A percentile compares a stretch with the other conserved stretches of the same genome.
Evolutionary conservation across 2,113 vertebrate species (phyloP).

Genomic region (Zeus faber): DNA sequence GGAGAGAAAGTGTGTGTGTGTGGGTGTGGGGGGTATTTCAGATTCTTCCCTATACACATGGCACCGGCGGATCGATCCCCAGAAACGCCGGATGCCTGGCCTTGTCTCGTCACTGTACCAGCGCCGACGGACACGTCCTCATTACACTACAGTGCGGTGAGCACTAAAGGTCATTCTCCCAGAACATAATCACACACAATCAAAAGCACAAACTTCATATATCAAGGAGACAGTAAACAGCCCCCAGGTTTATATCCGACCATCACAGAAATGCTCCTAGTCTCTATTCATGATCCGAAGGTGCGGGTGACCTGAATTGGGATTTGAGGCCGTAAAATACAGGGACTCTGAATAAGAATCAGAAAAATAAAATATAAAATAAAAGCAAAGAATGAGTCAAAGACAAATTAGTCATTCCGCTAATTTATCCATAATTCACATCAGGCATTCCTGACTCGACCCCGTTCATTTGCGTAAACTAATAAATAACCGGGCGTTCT

Average conservation of each 20-base stretch:
- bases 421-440: not conserved
- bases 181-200: slow-evolving; percentile 99
- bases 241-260: slow-evolving; percentile 91
- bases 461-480: not conserved
- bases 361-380: slow-evolving; percentile 30
- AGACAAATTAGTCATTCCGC: slow-evolving; percentile 1
- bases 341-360: too few relatives aligned
- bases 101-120: slow-evolving; percentile 86
- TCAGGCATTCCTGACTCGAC: not conserved
- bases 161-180: slow-evolving; percentile 99
- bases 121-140: slow-evolving; percentile 96
- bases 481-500: not conserved
- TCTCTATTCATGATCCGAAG: slow-evolving; percentile 84
- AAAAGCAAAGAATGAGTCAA: not conserved
- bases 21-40: slow-evolving; percentile 59
- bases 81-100: slow-evolving; percentile 65
- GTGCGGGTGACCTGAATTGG: slow-evolving; percentile 60
- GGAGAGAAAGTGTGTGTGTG: not conserved
- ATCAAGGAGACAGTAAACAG: slow-evolving; percentile 98
- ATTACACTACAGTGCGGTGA: slow-evolving; percentile 99
- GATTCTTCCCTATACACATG: slow-evolving; percentile 61
- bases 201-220: slow-evolving; percentile 99
- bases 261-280: slow-evolving; percentile 82
- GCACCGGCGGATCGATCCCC: slow-evolving; percentile 64
- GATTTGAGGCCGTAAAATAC: too few relatives aligned